phyloP scores from a whole-genome alignment of 2,113 vertebrate genomes.

The Emydocephalus ijimae region DNA sequence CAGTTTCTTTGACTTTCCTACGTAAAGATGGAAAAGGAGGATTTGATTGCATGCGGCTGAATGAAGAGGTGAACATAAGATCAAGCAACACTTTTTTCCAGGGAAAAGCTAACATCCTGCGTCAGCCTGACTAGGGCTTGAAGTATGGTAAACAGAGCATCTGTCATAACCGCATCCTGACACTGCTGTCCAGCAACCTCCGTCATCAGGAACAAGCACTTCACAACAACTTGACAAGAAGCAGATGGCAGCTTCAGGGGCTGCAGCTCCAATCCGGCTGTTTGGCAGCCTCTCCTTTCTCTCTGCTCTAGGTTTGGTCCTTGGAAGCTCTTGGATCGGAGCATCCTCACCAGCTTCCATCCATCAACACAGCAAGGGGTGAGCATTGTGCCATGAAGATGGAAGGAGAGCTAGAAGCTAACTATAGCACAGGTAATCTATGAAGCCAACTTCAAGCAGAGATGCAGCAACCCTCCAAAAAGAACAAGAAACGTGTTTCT shows the following conservation, averaged over 20 bases:
- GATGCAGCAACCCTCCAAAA: background rate
- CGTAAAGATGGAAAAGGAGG: background rate
- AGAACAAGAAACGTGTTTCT: background rate
- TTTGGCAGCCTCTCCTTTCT: slow-evolving; percentile 4
- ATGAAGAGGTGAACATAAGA: slow-evolving; percentile 1
- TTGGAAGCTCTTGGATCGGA: background rate
- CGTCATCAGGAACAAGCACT: slow-evolving; percentile 12
- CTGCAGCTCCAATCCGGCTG: slow-evolving; percentile 51
- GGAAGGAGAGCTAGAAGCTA: background rate
- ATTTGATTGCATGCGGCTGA: background rate
- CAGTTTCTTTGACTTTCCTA: background rate
- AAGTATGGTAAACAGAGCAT: slow-evolving; percentile 58
- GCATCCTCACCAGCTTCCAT: background rate
- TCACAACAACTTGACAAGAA: slow-evolving; percentile 59
- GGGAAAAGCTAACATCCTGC: slow-evolving; percentile 71
- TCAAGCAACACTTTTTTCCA: slow-evolving; percentile 24
- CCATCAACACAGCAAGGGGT: fast-evolving
- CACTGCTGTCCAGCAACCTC: slow-evolving; percentile 32
- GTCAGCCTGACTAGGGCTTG: slow-evolving; percentile 39
- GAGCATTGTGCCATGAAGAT: background rate
- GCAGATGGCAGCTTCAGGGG: slow-evolving; percentile 66
- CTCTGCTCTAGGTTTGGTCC: background rate
- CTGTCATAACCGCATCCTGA: slow-evolving; percentile 55
- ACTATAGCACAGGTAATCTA: background rate
- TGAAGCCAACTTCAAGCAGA: background rate